A percentile compares a stretch with the other conserved stretches of the same genome.
These are phyloP conservation scores for Steatornis caripensis DNA, from an alignment of 2,113 vertebrate species.

Conservation along the genomic window DNA sequence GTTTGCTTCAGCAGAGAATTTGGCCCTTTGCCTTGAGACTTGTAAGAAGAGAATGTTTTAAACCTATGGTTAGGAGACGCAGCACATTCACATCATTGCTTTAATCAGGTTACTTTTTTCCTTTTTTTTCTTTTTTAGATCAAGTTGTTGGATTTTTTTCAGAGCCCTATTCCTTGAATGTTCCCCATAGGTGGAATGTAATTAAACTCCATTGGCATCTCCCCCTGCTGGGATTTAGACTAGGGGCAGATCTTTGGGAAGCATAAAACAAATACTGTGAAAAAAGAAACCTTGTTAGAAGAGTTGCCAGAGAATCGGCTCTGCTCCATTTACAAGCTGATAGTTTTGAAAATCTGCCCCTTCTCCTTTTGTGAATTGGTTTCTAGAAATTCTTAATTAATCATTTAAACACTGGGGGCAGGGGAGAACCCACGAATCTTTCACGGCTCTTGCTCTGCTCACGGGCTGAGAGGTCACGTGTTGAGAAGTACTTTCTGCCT, in stretches of 20 bases:
- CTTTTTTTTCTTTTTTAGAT: background rate
- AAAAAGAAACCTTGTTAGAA: slow-evolving; percentile 38
- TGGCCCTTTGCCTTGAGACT: background rate
- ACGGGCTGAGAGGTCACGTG: background rate
- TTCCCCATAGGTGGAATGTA: slow-evolving; percentile 67
- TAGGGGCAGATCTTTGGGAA: slow-evolving; percentile 51
- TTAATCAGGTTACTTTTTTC: slow-evolving; percentile 43
- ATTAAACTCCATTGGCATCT: slow-evolving; percentile 65
- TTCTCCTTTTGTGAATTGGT: slow-evolving; percentile 4
- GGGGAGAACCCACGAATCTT: background rate
- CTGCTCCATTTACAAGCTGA: slow-evolving; percentile 34
- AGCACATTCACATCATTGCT: background rate
- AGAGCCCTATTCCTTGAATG: slow-evolving; percentile 39
- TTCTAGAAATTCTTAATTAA: slow-evolving; percentile 49
- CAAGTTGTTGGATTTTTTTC: slow-evolving; percentile 16
- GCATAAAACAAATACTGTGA: slow-evolving; percentile 46
- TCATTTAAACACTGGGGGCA: background rate
- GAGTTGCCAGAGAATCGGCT: slow-evolving; percentile 1
- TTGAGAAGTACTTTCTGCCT: background rate
- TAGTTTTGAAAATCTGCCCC: slow-evolving; percentile 35
- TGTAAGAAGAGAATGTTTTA: slow-evolving; percentile 3
- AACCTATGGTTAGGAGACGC: background rate
- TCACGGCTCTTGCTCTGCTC: background rate
- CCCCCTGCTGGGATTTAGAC: slow-evolving; percentile 57
- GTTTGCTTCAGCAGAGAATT: background rate